Evolutionary conservation across 2,113 vertebrate genomes (phyloP).

Genomic region (Catharus bicknelli): DNA sequence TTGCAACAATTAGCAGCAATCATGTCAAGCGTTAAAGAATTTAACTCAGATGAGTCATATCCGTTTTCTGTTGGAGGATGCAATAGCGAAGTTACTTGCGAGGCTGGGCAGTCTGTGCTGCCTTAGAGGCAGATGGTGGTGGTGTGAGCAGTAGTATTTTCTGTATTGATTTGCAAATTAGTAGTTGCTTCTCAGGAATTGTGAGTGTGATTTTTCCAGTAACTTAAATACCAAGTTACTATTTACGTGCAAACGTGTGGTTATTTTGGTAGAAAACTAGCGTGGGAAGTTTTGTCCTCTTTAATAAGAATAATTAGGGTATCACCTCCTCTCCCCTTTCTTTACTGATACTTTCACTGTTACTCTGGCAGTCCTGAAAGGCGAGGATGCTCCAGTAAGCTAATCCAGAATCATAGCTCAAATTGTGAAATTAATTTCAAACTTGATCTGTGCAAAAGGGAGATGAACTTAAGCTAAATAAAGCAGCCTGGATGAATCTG

Average conservation of each 20-base stretch:
- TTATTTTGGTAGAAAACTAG: neutral
- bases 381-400: neutral
- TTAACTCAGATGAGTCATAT: slow-evolving; percentile 59
- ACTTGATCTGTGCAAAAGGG: neutral
- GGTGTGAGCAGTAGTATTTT: neutral
- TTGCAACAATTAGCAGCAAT: slow-evolving; percentile 53
- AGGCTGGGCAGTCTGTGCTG: neutral
- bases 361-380: neutral
- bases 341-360: neutral
- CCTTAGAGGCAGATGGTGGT: neutral
- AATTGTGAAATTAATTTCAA: neutral
- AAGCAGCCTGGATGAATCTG: neutral
- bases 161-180: neutral
- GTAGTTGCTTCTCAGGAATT: neutral
- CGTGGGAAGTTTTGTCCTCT: neutral
- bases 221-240: neutral
- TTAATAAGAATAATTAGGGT: neutral
- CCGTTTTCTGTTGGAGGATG: slow-evolving; percentile 44
- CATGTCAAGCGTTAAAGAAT: slow-evolving; percentile 53
- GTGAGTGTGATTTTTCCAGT: neutral
- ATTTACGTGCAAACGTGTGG: fast-evolving
- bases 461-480: neutral
- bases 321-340: neutral
- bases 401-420: neutral
- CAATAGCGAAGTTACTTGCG: slow-evolving; percentile 2